phyloP scores from a whole-genome alignment of 1,140 invertebrate genomes.

The Matsumurasca onukii region DNA sequence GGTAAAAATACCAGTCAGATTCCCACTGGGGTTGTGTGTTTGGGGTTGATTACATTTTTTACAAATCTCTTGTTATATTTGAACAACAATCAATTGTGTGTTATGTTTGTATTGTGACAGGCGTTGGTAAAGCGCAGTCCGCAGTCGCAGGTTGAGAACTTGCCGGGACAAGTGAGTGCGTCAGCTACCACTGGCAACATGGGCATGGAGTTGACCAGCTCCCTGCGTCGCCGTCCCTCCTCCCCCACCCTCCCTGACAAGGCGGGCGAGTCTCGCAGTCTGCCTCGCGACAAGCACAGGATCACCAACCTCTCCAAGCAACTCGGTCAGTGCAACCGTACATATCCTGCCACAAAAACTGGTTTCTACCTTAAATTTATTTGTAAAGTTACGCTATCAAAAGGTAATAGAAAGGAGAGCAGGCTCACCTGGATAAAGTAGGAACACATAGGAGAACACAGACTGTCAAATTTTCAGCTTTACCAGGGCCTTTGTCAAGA shows the following conservation, averaged over 20 bases:
- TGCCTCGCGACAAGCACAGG: conserved; percentile 54
- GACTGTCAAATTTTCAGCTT: too few species aligned
- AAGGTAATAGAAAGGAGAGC: too few species aligned
- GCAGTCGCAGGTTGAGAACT: conserved; percentile 46
- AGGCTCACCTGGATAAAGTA: too few species aligned
- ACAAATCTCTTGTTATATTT: too few species aligned
- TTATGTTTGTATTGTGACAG: conserved; percentile 46
- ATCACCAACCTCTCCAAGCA: conserved; percentile 57
- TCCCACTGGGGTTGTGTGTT: too few species aligned
- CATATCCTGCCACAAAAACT: too few species aligned
- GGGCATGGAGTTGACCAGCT: conserved; percentile 54
- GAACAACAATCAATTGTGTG: neutral
- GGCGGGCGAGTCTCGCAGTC: conserved; percentile 42
- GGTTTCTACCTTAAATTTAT: too few species aligned
- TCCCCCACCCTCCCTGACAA: conserved; percentile 62
- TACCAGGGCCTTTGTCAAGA: too few species aligned
- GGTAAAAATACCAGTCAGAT: too few species aligned
- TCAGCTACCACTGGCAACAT: conserved; percentile 37
- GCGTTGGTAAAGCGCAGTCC: conserved; percentile 73
- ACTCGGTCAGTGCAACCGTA: conserved; percentile 47
- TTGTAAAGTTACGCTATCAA: too few species aligned
- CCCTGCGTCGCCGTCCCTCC: conserved; percentile 68
- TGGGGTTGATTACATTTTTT: too few species aligned
- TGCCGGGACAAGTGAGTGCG: neutral
- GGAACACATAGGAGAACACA: too few species aligned